A percentile compares a stretch with the other conserved stretches of the same genome.
Evolutionary conservation across 2,797 vertebrate species (phyloP).

Genomic region (Prunella strophiata): DNA sequence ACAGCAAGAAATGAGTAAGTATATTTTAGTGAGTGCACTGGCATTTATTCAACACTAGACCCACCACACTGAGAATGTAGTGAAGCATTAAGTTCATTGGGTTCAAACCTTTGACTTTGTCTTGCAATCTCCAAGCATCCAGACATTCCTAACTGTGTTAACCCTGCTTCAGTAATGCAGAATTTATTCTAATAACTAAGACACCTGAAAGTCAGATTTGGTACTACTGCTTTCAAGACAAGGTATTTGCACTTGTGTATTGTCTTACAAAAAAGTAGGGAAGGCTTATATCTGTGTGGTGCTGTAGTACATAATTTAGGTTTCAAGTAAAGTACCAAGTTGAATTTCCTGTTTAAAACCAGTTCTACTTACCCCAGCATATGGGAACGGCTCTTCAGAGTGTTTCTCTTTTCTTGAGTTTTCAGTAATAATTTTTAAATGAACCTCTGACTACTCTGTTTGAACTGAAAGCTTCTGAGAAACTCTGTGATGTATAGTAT

Average conservation of each 20-base stretch:
- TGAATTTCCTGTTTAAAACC: not conserved
- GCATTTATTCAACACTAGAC: not conserved
- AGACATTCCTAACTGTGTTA: not conserved
- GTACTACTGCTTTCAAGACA: not conserved
- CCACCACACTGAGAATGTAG: not conserved
- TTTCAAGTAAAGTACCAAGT: not conserved
- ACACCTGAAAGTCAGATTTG: not conserved
- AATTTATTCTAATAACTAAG: not conserved
- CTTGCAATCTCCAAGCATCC: not conserved
- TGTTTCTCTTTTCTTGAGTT: not conserved
- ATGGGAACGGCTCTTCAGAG: not conserved
- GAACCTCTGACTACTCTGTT: not conserved
- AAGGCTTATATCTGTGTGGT: not conserved
- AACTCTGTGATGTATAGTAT: not conserved
- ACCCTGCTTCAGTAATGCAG: not conserved
- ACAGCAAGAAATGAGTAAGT: not conserved
- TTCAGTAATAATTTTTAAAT: not conserved
- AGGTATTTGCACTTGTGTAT: not conserved
- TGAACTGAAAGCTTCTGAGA: not conserved
- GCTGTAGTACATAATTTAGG: not conserved
- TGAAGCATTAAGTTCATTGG: not conserved
- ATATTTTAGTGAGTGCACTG: not conserved
- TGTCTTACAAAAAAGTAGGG: not conserved
- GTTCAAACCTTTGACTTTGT: not conserved
- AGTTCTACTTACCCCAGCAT: not conserved